phyloP scores from a whole-genome alignment of 2,797 vertebrate genomes.

The Cynodonichthys magdalenae region DNA sequence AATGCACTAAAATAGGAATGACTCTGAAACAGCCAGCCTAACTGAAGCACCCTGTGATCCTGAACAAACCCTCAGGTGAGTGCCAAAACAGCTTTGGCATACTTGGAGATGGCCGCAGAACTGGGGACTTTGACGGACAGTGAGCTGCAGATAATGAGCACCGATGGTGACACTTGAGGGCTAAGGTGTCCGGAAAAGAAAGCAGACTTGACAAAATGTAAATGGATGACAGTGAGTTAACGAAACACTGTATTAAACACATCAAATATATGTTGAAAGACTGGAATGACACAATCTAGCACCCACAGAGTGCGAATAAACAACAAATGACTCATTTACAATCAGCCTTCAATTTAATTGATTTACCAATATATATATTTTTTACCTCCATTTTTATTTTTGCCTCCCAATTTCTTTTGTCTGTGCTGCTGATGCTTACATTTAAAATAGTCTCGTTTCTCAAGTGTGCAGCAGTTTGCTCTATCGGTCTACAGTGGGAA shows the following conservation, averaged over 20 bases:
- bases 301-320: background rate
- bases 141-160: conserved; percentile 46
- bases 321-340: background rate
- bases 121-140: conserved; percentile 42
- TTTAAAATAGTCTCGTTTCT: conserved; percentile 52
- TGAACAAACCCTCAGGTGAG: conserved; percentile 26
- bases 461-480: conserved; percentile 53
- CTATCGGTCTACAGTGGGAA: conserved; percentile 51
- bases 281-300: background rate
- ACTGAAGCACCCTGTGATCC: conserved; percentile 27
- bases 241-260: background rate
- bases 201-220: conserved; percentile 20
- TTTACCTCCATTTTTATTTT: conserved; percentile 1
- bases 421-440: conserved; percentile 1
- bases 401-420: background rate
- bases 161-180: conserved; percentile 20
- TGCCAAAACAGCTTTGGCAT: conserved; percentile 15
- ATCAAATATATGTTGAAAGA: background rate
- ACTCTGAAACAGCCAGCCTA: conserved; percentile 25
- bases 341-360: conserved; percentile 12
- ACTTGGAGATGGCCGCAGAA: conserved; percentile 19
- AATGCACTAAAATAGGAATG: conserved; percentile 28
- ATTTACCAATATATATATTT: conserved; percentile 40
- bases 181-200: background rate
- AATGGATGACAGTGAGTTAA: conserved; percentile 7